A percentile compares a stretch with the other conserved stretches of the same genome.
Conservation (phyloP, 2,797 vertebrate genomes). For the Phylloscopus collybita region DNA sequence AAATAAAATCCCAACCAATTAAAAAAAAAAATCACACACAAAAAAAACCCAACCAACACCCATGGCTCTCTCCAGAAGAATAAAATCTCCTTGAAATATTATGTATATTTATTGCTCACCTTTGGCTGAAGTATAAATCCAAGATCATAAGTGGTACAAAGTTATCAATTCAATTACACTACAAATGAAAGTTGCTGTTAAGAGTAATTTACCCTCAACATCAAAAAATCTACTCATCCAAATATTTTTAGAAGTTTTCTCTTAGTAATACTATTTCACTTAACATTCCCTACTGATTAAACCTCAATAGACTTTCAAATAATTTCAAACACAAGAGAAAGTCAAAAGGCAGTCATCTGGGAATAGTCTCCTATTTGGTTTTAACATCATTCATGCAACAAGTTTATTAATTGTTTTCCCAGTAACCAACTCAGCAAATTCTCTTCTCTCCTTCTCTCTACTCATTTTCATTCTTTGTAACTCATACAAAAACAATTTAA, state of each 20-base stretch:
- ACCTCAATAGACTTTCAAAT: not conserved
- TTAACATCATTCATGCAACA: not conserved
- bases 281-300: not conserved
- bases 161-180: not conserved
- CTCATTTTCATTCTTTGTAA: not conserved
- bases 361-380: not conserved
- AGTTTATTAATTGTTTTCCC: not conserved
- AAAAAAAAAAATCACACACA: not conserved
- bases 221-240: not conserved
- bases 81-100: not conserved
- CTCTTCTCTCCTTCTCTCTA: not conserved
- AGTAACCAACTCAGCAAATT: not conserved
- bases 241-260: not conserved
- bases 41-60: fast-evolving
- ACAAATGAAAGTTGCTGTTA: not conserved
- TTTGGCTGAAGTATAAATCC: not conserved
- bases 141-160: not conserved
- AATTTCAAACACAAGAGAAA: not conserved
- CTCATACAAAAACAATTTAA: not conserved
- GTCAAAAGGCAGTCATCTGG: not conserved
- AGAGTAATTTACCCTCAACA: not conserved
- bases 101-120: not conserved
- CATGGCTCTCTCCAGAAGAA: not conserved
- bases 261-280: not conserved
- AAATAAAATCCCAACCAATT: not conserved